Evolutionary conservation across 2,888 invertebrate species (phyloP).

Genomic region (Serrognathus titanus): DNA sequence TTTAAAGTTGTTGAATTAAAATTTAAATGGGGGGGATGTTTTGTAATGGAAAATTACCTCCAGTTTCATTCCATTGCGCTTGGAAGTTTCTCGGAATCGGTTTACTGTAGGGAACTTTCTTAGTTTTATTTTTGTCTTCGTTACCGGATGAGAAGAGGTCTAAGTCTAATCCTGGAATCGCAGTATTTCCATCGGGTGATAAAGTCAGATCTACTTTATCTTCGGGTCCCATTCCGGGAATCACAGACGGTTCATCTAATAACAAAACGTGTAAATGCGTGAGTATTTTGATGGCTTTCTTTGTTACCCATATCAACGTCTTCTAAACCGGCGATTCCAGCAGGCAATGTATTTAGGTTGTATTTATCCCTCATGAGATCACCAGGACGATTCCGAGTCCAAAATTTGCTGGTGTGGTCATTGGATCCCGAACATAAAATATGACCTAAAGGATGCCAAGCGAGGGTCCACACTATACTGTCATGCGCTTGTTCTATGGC

Average conservation of each 20-base stretch:
- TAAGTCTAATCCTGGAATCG: conserved; percentile 85
- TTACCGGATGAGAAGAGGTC: conserved; percentile 59
- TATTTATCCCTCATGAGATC: conserved; percentile 98
- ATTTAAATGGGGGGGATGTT: no score
- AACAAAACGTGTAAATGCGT: neutral
- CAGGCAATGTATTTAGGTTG: conserved; percentile 87
- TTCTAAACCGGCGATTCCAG: conserved; percentile 70
- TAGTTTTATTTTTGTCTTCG: conserved; percentile 69
- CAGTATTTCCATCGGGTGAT: conserved; percentile 72
- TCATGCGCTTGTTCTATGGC: conserved; percentile 98
- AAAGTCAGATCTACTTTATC: conserved; percentile 82
- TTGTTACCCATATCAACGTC: conserved; percentile 64
- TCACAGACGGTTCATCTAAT: conserved; percentile 71
- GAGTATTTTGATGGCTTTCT: no score
- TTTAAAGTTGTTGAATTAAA: no score
- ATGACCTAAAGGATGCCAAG: conserved; percentile 99
- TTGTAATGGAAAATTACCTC: conserved; percentile 34
- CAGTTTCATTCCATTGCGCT: conserved; percentile 91
- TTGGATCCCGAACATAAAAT: conserved; percentile 99
- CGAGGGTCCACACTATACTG: conserved; percentile 97
- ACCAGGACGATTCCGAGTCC: conserved; percentile 98
- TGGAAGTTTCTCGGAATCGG: conserved; percentile 96
- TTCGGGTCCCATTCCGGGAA: conserved; percentile 98
- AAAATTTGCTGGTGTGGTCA: conserved; percentile 98
- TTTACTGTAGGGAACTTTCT: conserved; percentile 90